phyloP scores from a whole-genome alignment of 2,888 invertebrate genomes.

The Nephrotoma appendiculata region DNA sequence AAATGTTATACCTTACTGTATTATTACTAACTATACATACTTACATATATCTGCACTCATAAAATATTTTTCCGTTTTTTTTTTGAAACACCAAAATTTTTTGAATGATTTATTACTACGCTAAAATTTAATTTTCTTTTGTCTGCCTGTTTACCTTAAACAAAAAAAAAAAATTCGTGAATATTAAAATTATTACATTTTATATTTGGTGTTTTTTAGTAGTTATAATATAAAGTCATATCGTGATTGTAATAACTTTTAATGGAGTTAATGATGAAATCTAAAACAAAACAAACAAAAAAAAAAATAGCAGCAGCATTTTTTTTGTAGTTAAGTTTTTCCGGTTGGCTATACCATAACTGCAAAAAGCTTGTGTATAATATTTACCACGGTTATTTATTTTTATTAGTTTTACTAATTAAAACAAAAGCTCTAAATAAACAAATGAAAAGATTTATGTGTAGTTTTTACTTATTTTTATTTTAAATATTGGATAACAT shows the following conservation, averaged over 20 bases:
- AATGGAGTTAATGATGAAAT: not conserved
- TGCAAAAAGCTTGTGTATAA: not conserved
- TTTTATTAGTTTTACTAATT: not conserved
- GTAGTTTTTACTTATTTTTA: not conserved
- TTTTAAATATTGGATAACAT: not conserved
- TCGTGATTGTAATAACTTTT: not conserved
- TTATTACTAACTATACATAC: not conserved
- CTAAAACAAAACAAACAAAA: not conserved
- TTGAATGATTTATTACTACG: not conserved
- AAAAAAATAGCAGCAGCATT: no score
- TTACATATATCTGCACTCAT: not conserved
- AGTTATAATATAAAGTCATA: not conserved
- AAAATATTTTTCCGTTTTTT: not conserved
- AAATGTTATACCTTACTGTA: not conserved
- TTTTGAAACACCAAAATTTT: not conserved
- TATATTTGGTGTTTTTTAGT: not conserved
- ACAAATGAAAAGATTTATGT: not conserved
- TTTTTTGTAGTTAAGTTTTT: not conserved
- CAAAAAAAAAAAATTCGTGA: not conserved
- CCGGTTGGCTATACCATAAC: not conserved
- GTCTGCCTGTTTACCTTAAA: not conserved
- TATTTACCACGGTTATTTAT: not conserved
- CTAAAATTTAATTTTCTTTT: not conserved
- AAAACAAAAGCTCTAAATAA: not conserved
- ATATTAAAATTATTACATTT: not conserved